Evolutionary conservation across 2,797 vertebrate species (phyloP), one percentile per base, ranked within the genome.

Genomic region (Crenichthys baileyi): DNA sequence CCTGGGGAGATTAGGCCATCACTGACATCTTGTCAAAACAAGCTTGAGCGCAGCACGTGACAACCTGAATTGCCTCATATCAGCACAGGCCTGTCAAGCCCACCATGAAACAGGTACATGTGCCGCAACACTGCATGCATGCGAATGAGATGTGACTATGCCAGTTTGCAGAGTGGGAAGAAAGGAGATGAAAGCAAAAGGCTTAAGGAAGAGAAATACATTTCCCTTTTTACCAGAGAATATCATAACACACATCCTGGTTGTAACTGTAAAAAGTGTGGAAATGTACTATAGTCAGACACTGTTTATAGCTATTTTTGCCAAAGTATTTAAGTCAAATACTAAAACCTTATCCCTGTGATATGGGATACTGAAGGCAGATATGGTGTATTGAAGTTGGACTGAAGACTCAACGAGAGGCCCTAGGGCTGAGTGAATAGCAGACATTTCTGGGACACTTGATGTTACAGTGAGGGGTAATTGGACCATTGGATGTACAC

Each of bases 401-500:
- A 79, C 83, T 78, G 80, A 75, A 84, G 67, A 78, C 78, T 76
- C 84, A 81, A 80, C 5, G 26, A 83, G 77, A 46, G 79, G 87
- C 89, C 90, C 88, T 82, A 65, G 29, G 87, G 90, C 76, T 79
- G 72, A 79, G 56, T 9, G 70, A 84, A 74, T 31, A 78, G 82
- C 65, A 84, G 88, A 88, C 92, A 89, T 89, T 93, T 93, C 90
- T 93, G 87, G 93, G 90, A 88, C 91, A 90, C 83, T 91, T 91
- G 83, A 92, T 82, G 85, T 81, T 86, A 82, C 79, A 75, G 83
- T 84, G 89, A 91, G 78, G 76, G 83, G 85, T 93, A 93, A 94
- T 92, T 94, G 91, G 89, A 85, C 83, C 78, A 73, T 82, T 84
- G 87, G 80, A 91, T 86, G 74, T 80, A 81, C 60, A 79, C 58